A percentile compares a stretch with the other conserved stretches of the same genome.
Evolutionary conservation across 2,888 invertebrate genomes (phyloP).

Genomic region (Brachyptera putata): DNA sequence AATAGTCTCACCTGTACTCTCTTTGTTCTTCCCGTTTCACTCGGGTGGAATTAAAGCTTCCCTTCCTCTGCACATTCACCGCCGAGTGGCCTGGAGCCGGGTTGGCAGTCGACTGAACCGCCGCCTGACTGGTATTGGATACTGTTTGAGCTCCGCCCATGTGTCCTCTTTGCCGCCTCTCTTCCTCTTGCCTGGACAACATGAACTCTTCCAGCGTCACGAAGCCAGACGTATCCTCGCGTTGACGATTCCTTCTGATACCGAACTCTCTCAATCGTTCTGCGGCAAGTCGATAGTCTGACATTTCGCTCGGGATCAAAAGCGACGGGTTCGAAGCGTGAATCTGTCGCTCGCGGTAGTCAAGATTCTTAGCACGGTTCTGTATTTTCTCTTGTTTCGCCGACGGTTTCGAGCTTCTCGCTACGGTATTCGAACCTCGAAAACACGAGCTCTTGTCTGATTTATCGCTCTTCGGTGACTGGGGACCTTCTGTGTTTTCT

Average conservation of each 20-base stretch:
- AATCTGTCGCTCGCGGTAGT: slow-evolving; percentile 21
- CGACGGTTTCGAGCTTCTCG: neutral
- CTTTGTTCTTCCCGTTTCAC: neutral
- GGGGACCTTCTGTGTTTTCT: neutral
- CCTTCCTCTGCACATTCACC: slow-evolving; percentile 39
- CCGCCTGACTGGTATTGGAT: slow-evolving; percentile 42
- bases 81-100: slow-evolving; percentile 36
- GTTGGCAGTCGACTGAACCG: slow-evolving; percentile 39
- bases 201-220: slow-evolving; percentile 76
- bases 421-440: neutral
- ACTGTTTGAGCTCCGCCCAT: neutral
- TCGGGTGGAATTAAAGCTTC: slow-evolving; percentile 39
- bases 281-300: slow-evolving; percentile 31
- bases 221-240: slow-evolving; percentile 61
- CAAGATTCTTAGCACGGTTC: neutral
- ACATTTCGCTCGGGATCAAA: slow-evolving; percentile 26
- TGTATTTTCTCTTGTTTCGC: neutral
- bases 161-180: slow-evolving; percentile 49
- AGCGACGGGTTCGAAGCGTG: slow-evolving; percentile 31
- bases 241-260: slow-evolving; percentile 38
- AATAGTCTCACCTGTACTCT: slow-evolving; percentile 7
- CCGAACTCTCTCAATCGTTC: slow-evolving; percentile 32
- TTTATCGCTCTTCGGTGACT: neutral
- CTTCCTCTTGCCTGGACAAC: slow-evolving; percentile 70
- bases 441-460: neutral